A percentile compares a stretch with the other conserved stretches of the same genome.
These are phyloP conservation scores for Plutella xylostella DNA, from an alignment of 2,888 invertebrate genomes.

Conservation along the genomic window DNA sequence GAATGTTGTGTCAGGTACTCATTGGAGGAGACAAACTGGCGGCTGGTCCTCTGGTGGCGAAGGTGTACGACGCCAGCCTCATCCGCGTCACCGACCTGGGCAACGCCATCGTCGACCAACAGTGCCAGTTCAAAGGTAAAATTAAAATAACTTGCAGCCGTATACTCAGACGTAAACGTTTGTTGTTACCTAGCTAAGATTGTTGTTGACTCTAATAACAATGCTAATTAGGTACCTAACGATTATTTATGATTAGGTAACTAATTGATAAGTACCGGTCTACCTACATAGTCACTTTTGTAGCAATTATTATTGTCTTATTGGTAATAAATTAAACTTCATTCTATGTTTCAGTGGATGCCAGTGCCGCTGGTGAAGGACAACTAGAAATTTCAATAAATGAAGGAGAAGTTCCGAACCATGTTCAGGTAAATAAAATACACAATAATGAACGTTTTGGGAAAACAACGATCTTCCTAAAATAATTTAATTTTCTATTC, in stretches of 20 bases:
- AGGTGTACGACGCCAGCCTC: conserved; percentile 93
- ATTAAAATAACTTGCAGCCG: too few relatives aligned
- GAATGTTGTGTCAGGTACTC: conserved; percentile 58
- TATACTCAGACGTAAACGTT: too few relatives aligned
- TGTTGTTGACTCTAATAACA: too few relatives aligned
- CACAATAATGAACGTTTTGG: neutral
- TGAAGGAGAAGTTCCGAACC: conserved; percentile 98
- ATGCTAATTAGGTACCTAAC: neutral
- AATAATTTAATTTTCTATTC: conserved; percentile 7
- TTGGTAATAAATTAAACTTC: neutral
- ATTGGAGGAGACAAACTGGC: conserved; percentile 91
- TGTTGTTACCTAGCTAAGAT: too few relatives aligned
- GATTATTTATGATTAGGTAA: too few relatives aligned
- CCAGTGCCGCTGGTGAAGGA: conserved; percentile 98
- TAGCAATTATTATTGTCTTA: too few relatives aligned
- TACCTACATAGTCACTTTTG: too few relatives aligned
- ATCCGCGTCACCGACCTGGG: conserved; percentile 96
- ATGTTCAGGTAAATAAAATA: conserved; percentile 76
- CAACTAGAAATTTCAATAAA: conserved; percentile 99
- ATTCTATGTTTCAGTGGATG: conserved; percentile 83
- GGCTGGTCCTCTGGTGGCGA: conserved; percentile 91
- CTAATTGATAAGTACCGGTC: too few relatives aligned
- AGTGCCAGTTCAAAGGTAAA: conserved; percentile 94
- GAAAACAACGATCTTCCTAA: neutral
- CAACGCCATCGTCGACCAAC: conserved; percentile 94